phyloP scores from a whole-genome alignment of 2,797 vertebrate genomes.

The Peromyscus melanophrys region DNA sequence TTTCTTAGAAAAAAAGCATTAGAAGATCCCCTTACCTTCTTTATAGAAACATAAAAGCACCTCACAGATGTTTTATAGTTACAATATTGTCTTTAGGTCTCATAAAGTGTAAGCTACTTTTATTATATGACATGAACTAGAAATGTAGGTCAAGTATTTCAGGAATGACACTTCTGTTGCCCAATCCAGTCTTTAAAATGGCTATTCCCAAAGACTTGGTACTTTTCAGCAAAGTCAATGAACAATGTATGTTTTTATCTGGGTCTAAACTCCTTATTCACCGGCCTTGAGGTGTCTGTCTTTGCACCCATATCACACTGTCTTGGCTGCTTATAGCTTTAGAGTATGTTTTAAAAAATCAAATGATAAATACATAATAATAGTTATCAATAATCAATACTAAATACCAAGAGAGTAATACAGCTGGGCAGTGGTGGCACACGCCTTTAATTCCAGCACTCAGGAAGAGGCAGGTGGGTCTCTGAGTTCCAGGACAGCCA shows the following conservation, averaged over 20 bases:
- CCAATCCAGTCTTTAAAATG: neutral
- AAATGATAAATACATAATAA: neutral
- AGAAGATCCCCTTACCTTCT: neutral
- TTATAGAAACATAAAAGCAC: neutral
- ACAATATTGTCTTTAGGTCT: neutral
- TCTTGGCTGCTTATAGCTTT: neutral
- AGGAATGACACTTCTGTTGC: neutral
- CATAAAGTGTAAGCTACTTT: neutral
- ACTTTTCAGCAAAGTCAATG: neutral
- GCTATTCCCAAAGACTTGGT: neutral
- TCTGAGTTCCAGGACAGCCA: neutral
- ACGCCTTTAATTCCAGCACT: neutral
- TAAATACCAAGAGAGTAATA: neutral
- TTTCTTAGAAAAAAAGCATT: neutral
- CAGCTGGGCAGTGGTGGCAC: neutral
- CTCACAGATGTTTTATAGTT: neutral
- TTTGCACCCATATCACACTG: neutral
- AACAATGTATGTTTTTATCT: neutral
- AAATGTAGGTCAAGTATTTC: neutral
- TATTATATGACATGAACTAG: neutral
- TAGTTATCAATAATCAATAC: neutral
- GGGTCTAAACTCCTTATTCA: neutral
- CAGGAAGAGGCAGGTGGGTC: neutral
- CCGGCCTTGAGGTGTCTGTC: neutral
- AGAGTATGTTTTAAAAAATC: slow-evolving; percentile 30